Base-by-base conservation (phyloP, 2,888 invertebrate species). In the Melinopterus prodromus region DNA sequence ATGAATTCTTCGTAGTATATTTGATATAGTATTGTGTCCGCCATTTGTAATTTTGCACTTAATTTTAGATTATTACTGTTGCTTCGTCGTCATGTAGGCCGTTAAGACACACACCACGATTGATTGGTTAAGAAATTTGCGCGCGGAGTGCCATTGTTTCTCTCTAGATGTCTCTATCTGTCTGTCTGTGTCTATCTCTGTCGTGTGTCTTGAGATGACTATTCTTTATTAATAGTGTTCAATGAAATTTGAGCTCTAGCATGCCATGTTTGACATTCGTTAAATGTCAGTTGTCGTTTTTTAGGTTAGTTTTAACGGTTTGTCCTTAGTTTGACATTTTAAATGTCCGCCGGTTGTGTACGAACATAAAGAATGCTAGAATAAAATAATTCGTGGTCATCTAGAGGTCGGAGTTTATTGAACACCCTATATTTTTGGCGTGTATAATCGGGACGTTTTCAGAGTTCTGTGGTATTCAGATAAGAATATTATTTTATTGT, bases 1-100 rank as follows among this genome's bases (percentile, higher is more conserved):
- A 72, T 75, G 72, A 80, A 71, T 26, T 26, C 26, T 26, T 26
- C 26, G 26, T 26, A 26, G 26, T 26, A 26, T 26, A 26, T 26
- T 26, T 26, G 26, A 26, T 26, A 69, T 79, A 53, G 53, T 53
- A 53, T 9, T 53, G 53, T 7, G 53, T 7, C 7, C 53, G 53
- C 53, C 53, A 53, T 53, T 53, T 53, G 53, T 53, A 53, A 53
- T 53, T 53, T 53, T 53, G 53, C 53, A 53, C 53, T 53, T 53
- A 53, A 53, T 53, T 53, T 53, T 53, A 53, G 53, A 53, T 53
- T 53, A 53, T 53, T 53, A 53, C 53, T 53, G 53, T 53, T 53
- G 53, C 53, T 53, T 53, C 53, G 53, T 53, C 53, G 53, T 53
- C 53, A 53, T 53, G 53, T 53, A 53, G 53, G 53, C 7, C 12